Evolutionary conservation across 2,888 invertebrate species (phyloP).

Genomic region (Cataglyphis cursor): DNA sequence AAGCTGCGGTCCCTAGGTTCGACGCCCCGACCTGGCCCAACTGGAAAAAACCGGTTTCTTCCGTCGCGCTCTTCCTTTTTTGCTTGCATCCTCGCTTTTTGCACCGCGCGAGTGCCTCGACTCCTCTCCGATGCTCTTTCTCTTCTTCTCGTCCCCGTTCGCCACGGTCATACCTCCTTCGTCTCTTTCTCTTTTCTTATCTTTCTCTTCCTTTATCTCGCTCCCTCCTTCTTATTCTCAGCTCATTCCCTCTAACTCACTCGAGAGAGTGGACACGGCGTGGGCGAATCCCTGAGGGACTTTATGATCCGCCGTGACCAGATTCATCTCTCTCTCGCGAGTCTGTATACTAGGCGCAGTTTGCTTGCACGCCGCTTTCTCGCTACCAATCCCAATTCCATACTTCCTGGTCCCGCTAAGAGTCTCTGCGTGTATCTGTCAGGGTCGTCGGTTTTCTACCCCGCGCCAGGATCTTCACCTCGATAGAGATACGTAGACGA

Average conservation of each 20-base stretch:
- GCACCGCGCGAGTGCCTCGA: constrained; percentile 79
- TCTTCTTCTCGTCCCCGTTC: constrained; percentile 58
- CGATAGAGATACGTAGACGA: not conserved
- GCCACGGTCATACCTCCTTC: constrained; percentile 40
- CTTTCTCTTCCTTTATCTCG: constrained; percentile 32
- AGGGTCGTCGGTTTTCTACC: not conserved
- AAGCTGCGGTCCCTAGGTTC: constrained; percentile 86
- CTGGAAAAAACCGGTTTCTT: constrained; percentile 87
- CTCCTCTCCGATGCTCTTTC: constrained; percentile 64
- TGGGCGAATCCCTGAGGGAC: constrained; percentile 79
- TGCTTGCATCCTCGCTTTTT: constrained; percentile 85
- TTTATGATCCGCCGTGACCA: constrained; percentile 84
- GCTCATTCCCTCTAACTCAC: constrained; percentile 37
- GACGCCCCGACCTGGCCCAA: constrained; percentile 87
- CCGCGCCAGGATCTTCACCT: not conserved
- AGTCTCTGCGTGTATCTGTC: constrained; percentile 34
- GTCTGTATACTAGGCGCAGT: constrained; percentile 42
- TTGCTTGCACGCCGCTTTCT: constrained; percentile 38
- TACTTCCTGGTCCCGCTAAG: constrained; percentile 67
- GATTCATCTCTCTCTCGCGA: constrained; percentile 80
- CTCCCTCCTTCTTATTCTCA: constrained; percentile 33
- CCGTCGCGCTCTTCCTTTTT: constrained; percentile 84
- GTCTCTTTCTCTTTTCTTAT: constrained; percentile 40
- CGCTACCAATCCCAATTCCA: constrained; percentile 70
- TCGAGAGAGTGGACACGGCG: constrained; percentile 71